Evolutionary conservation across 2,797 vertebrate genomes (phyloP).

Genomic region (Enteromius argenteus): DNA sequence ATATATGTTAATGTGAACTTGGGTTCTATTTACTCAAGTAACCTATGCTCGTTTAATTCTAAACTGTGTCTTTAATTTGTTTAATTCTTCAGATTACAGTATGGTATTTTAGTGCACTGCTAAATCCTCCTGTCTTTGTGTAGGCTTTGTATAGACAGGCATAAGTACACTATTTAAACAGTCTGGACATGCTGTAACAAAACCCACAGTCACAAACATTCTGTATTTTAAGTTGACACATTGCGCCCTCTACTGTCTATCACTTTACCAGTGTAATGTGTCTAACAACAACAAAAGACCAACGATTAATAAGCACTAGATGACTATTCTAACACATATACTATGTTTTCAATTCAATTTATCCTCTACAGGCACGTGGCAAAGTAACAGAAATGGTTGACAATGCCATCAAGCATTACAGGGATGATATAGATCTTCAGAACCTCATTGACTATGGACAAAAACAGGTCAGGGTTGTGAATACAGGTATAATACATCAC

Average conservation of each 20-base stretch:
- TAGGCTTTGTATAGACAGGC: neutral
- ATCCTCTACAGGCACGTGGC: conserved; percentile 77
- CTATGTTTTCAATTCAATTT: neutral
- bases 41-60: neutral
- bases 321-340: neutral
- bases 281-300: neutral
- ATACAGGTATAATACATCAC: neutral
- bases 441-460: conserved; percentile 96
- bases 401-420: conserved; percentile 88
- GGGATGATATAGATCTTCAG: conserved; percentile 92
- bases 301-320: neutral
- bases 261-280: neutral
- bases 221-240: neutral
- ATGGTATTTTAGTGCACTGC: neutral
- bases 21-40: neutral
- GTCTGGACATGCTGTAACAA: conserved; percentile 16
- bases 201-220: neutral
- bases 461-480: conserved; percentile 80
- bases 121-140: neutral
- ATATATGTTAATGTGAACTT: neutral
- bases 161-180: neutral
- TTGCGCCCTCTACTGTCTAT: conserved; percentile 61
- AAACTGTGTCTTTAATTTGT: neutral
- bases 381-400: conserved; percentile 89
- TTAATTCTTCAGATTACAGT: neutral